These are phyloP conservation scores for Blastobasis lacticolella DNA, from an alignment of 2,888 invertebrate species.

Conservation along the genomic window DNA sequence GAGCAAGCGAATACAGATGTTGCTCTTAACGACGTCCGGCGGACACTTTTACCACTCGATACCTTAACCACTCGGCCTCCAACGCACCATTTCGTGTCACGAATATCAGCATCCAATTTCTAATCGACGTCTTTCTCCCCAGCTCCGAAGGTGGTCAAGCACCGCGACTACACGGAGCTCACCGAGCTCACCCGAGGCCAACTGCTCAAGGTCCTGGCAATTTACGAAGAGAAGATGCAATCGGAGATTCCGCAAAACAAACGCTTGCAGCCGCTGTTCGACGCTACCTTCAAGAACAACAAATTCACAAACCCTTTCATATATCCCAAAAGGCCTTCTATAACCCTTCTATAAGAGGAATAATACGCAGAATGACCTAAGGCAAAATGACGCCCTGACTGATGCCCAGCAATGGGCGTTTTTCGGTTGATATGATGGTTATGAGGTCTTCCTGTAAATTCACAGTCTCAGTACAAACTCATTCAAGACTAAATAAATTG, in stretches of 20 bases:
- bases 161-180: slow-evolving; percentile 34
- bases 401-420: neutral
- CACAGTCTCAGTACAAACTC: no score
- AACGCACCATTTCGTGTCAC: no score
- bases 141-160: slow-evolving; percentile 2
- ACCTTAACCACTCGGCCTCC: no score
- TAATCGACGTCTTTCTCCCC: neutral
- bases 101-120: no score
- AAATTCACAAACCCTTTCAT: slow-evolving; percentile 38
- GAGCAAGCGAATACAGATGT: no score
- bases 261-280: slow-evolving; percentile 28
- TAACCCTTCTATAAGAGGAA: neutral
- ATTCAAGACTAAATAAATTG: no score
- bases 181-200: slow-evolving; percentile 30
- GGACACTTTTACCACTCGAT: no score
- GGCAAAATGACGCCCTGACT: neutral
- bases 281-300: slow-evolving; percentile 47
- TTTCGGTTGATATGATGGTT: neutral
- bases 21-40: no score
- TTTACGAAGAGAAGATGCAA: slow-evolving; percentile 35
- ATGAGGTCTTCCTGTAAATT: neutral
- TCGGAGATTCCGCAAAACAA: slow-evolving; percentile 9
- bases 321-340: slow-evolving; percentile 25
- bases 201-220: slow-evolving; percentile 39
- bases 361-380: neutral